Evolutionary conservation across 2,113 vertebrate genomes (phyloP).

Genomic region (Anhinga rufa): DNA sequence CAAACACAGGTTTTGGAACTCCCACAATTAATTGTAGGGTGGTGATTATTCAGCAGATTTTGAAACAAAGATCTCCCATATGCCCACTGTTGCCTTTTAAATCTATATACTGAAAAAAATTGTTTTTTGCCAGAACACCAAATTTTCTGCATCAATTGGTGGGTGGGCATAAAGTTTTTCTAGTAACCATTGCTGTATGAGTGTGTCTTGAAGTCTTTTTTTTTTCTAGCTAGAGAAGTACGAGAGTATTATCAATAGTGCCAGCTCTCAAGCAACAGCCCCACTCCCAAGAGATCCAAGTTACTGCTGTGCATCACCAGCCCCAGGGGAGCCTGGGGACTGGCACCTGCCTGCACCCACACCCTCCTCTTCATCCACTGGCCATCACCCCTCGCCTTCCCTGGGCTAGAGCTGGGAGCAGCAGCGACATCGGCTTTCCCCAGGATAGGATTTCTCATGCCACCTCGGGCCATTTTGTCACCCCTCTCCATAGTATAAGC

Average conservation of each 20-base stretch:
- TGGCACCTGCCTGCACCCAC: not conserved
- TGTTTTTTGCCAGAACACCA: not conserved
- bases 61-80: not conserved
- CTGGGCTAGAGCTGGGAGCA: not conserved
- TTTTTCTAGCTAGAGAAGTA: not conserved
- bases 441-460: not conserved
- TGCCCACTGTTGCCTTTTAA: not conserved
- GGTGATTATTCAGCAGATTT: not conserved
- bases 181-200: not conserved
- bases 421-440: not conserved
- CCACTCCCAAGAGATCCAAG: not conserved
- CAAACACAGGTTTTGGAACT: not conserved
- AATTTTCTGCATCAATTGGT: not conserved
- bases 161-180: not conserved
- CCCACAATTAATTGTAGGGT: not conserved
- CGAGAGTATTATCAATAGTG: fast-evolving
- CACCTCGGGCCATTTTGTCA: not conserved
- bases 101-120: not conserved
- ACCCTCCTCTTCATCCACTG: fast-evolving
- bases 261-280: not conserved
- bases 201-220: not conserved
- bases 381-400: not conserved
- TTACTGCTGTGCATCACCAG: not conserved
- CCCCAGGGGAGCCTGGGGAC: not conserved
- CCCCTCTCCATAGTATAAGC: not conserved